These are phyloP conservation scores for Gastrophryne carolinensis DNA, from an alignment of 2,797 vertebrate genomes.

Conservation along the genomic window DNA sequence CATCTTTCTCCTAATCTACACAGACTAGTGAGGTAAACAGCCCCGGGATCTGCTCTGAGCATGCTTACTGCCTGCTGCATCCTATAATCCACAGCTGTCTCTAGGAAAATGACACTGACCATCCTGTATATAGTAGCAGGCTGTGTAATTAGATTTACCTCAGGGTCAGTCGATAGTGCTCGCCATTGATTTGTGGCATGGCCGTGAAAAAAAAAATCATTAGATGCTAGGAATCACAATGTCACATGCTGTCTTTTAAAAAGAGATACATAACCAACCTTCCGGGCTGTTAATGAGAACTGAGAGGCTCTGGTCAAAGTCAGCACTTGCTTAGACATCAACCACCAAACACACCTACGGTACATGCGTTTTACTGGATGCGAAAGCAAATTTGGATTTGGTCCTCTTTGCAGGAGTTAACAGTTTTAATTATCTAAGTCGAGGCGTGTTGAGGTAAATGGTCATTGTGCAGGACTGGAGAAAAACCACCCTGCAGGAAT, in stretches of 20 bases:
- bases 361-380: too few species aligned
- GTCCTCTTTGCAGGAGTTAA: too few species aligned
- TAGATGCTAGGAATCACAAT: slow-evolving; percentile 10
- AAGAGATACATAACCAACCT: background rate
- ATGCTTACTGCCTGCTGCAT: slow-evolving; percentile 31
- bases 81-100: background rate
- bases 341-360: too few species aligned
- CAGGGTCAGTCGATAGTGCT: slow-evolving; percentile 11
- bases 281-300: background rate
- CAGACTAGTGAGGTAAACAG: slow-evolving; percentile 20
- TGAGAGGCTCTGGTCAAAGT: too few species aligned
- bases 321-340: too few species aligned
- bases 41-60: background rate
- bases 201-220: slow-evolving; percentile 36
- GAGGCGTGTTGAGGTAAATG: too few species aligned
- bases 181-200: slow-evolving; percentile 44
- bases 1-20: slow-evolving; percentile 11
- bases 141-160: slow-evolving; percentile 27
- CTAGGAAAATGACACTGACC: background rate
- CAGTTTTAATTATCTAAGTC: too few species aligned
- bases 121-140: background rate
- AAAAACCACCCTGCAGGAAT: too few species aligned
- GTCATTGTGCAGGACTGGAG: too few species aligned
- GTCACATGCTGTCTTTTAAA: slow-evolving; percentile 25
- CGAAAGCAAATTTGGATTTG: too few species aligned